Conservation (phyloP, 2,797 vertebrate species). For the Cetoscarus ocellatus region DNA sequence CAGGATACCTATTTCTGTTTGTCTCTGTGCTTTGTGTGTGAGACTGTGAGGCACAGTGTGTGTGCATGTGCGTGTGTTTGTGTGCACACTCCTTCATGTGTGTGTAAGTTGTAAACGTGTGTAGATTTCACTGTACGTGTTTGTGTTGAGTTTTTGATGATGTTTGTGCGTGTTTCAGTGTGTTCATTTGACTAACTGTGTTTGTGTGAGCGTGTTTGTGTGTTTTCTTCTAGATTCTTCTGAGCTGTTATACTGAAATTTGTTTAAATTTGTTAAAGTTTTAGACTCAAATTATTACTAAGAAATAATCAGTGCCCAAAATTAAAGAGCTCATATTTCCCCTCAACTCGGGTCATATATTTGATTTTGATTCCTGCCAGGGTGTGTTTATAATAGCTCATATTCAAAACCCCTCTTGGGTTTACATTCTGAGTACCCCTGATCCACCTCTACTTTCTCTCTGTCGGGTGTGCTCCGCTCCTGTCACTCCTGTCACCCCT, state of each 20-base stretch:
- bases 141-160: conserved; percentile 22
- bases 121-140: conserved; percentile 35
- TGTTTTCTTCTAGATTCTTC: too few species aligned
- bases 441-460: too few species aligned
- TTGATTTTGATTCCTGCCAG: too few species aligned
- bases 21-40: conserved; percentile 64
- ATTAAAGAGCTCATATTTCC: too few species aligned
- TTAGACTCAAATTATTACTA: not conserved
- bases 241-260: too few species aligned
- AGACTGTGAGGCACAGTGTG: conserved; percentile 52
- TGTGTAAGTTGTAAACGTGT: conserved; percentile 16
- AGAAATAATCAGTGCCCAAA: too few species aligned
- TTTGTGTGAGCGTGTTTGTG: conserved; percentile 11
- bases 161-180: conserved; percentile 6
- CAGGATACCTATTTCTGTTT: conserved; percentile 79
- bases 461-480: too few species aligned
- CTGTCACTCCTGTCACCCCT: too few species aligned
- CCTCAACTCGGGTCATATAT: too few species aligned
- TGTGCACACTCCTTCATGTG: not conserved
- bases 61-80: conserved; percentile 40
- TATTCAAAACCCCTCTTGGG: too few species aligned
- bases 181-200: conserved; percentile 10
- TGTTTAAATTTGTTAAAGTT: conserved; percentile 7
- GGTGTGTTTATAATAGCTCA: too few species aligned
- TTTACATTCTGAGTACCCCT: too few species aligned